phyloP scores from a whole-genome alignment of 2,113 vertebrate species.

The Natator depressus region DNA sequence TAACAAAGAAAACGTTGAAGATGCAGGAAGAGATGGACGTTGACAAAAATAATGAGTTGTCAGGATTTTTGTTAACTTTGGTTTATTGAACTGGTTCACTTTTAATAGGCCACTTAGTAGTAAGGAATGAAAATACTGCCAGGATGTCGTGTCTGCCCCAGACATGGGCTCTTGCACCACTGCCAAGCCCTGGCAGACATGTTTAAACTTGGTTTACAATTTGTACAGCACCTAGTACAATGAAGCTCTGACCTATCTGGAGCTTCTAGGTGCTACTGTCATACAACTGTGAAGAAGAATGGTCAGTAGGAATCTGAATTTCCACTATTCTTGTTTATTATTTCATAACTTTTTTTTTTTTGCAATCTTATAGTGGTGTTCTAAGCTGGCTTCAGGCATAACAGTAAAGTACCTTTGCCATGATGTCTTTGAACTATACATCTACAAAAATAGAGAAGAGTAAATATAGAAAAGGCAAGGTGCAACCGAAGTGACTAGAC shows the following conservation, averaged over 20 bases:
- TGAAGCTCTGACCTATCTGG: conserved; percentile 13
- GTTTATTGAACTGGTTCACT: not conserved
- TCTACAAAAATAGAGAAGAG: not conserved
- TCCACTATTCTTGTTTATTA: conserved; percentile 1
- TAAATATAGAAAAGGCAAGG: not conserved
- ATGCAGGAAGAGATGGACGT: conserved; percentile 51
- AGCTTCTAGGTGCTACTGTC: conserved; percentile 10
- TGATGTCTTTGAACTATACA: conserved; percentile 6
- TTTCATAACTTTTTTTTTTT: conserved; percentile 25
- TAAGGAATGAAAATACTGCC: conserved; percentile 44
- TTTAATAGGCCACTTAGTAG: not conserved
- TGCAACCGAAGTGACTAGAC: not conserved
- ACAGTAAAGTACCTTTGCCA: not conserved
- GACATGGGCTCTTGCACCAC: conserved; percentile 10
- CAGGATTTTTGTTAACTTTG: conserved; percentile 30
- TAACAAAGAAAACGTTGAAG: conserved; percentile 59
- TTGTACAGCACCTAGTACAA: conserved; percentile 33
- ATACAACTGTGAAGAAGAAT: not conserved
- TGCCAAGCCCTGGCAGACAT: conserved; percentile 22
- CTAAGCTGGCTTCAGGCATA: not conserved
- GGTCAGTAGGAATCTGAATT: not conserved
- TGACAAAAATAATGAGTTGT: conserved; percentile 13
- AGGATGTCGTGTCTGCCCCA: not conserved
- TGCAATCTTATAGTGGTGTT: conserved; percentile 30
- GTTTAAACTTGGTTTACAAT: conserved; percentile 58